These are phyloP conservation scores for Aphelenchoides avenae DNA, from an alignment of 1,140 invertebrate species.

Conservation along the genomic window DNA sequence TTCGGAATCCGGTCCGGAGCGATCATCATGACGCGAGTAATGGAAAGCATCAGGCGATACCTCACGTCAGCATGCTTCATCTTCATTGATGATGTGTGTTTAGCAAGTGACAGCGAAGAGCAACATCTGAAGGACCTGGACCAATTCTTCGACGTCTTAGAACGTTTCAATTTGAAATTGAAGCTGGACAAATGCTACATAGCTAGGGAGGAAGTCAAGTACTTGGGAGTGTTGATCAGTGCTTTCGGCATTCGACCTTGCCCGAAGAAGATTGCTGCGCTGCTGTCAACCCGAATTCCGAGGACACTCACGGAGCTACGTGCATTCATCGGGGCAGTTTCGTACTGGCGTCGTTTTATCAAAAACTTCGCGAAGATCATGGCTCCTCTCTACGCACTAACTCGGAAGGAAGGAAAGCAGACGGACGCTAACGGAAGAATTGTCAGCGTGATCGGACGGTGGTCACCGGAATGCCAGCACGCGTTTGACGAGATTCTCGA, in stretches of 20 bases:
- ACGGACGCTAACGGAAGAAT: too few relatives aligned
- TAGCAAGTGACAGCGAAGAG: slow-evolving; percentile 9
- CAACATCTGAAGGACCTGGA: slow-evolving; percentile 15
- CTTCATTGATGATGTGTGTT: slow-evolving; percentile 17
- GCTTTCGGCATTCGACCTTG: slow-evolving; percentile 3
- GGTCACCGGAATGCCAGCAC: slow-evolving; percentile 4
- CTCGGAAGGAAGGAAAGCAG: slow-evolving; percentile 16
- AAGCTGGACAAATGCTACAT: slow-evolving; percentile 19
- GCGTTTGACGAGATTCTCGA: slow-evolving; percentile 17
- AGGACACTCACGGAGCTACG: slow-evolving; percentile 18
- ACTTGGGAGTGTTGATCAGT: slow-evolving; percentile 10
- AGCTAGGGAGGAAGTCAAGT: slow-evolving; percentile 7
- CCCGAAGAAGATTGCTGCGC: not conserved
- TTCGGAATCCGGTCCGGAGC: slow-evolving; percentile 4
- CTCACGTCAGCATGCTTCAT: slow-evolving; percentile 3
- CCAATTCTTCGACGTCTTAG: not conserved
- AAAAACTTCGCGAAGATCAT: slow-evolving; percentile 13
- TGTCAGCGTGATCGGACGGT: too few relatives aligned
- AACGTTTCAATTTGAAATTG: slow-evolving; percentile 4
- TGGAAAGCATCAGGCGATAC: not conserved
- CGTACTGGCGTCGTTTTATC: slow-evolving; percentile 17
- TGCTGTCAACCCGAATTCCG: slow-evolving; percentile 5
- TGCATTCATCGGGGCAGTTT: slow-evolving; percentile 11
- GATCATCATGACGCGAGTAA: not conserved
- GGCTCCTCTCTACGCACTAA: not conserved